Base-by-base conservation (phyloP, 30 jellyfish, hydroid and myxozoan genomes). In the Turritopsis dohrnii region DNA sequence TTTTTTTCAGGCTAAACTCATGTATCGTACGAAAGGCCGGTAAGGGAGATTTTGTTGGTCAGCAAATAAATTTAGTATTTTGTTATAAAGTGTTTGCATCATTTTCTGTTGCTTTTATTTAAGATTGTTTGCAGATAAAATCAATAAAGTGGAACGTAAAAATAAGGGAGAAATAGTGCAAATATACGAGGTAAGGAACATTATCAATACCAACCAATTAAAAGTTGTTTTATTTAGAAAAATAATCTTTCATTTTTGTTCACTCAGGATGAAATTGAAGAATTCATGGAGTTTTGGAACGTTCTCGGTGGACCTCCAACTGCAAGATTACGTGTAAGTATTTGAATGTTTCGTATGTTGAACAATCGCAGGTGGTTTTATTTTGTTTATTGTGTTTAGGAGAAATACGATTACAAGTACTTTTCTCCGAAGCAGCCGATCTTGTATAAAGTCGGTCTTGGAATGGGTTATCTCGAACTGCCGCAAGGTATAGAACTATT, bases 391-490 rank as follows among this genome's bases (percentile, higher is more conserved):
- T 81, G 65, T 22, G 54, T 87, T 66, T 66, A 94, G 99, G 97
- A 89, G 18, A 96, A 94, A 31, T 76, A 80, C 18, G 97, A 94
- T 79, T 94, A 80, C 84, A 26, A 54, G 79, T 72, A 71, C 28
- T 94, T 86, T 80, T 79, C 81, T n/a, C 88, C 91, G 7, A 66
- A 81, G 18, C 91, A 83, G 16, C 96, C 97, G 16, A 88, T 94
- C 53, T 82, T 94, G 18, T 94, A 89, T 73, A 94, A 89, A 85
- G 99, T 94, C 26, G 97, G 97, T 19, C 95, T 94, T 26, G 99
- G 99, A 1, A 94, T 94, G 99, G 99, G 99, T 27, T 94, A 94
- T 77, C 81, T 94, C 28, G 99, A 94, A 74, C 89, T 94, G 21
- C 99, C 99, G 0, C 99, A 94, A 89, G 99, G 99, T 94, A 89